Evolutionary conservation across 2,113 vertebrate species (phyloP), one percentile per base, ranked within the genome.

Genomic region (Casuarius casuarius): DNA sequence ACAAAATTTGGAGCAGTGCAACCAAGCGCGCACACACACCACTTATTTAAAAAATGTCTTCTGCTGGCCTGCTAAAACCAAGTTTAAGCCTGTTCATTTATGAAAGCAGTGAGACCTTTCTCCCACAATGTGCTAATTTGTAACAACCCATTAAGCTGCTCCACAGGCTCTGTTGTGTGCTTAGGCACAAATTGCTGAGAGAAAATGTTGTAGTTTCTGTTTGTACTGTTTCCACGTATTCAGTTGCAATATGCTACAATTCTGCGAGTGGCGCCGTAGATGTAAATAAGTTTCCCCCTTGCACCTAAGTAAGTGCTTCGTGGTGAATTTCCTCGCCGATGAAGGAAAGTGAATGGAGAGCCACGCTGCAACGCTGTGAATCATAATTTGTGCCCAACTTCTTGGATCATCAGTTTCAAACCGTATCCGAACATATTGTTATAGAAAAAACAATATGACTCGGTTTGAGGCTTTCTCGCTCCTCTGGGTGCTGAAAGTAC

Each of bases 231-330:
- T 91, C 74, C 31, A 1, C 49, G 16, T 54, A 70, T 91, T 94
- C 87, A 51, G 77, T 66, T 49, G 35, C 78, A 67, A 66, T 31
- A 66, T n/a, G n/a, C 54, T 79, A 66, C 44, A 85, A 48, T 38
- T n/a, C 54, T 6, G 54, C 67, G 84, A 63, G 25, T 35, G 82
- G 40, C 0, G 0, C 82, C 73, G 59, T 11, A 84, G 74, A 76
- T 85, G 87, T 94, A 97, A 94, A 85, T 91, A 97, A 84, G 66
- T 85, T 96, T 96, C 63, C 68, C 78, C 46, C 22, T 67, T 59
- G 33, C 87, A 95, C 26, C 18, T 29, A 91, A 89, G 78, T 23
- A 80, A 91, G 63, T 23, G 9, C 51, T 94, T 92, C n/a, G 71
- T 63, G 40, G 26, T 72, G 11, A 84, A 89, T 94, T 94, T 97